Conservation (phyloP, 2,888 invertebrate species). For the Calliscelio sp. region DNA sequence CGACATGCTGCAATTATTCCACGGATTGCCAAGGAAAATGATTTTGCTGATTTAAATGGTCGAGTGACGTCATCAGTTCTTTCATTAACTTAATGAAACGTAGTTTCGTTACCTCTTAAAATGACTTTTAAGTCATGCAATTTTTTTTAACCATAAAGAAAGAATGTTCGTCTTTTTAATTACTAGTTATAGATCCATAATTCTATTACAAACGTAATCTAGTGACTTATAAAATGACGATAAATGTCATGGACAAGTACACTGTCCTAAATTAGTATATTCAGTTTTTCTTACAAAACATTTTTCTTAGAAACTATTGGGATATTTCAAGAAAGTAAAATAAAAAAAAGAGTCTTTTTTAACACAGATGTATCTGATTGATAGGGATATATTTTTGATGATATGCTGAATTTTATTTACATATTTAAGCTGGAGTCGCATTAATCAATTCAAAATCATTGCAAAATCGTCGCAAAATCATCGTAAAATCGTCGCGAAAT, state of each 20-base stretch:
- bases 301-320: too few species aligned
- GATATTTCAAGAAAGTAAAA: too few species aligned
- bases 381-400: too few species aligned
- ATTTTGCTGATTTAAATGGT: constrained; percentile 33
- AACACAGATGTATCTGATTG: too few species aligned
- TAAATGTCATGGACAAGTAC: too few species aligned
- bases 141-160: constrained; percentile 1
- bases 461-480: too few species aligned
- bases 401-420: too few species aligned
- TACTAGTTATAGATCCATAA: background rate
- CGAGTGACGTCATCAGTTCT: constrained; percentile 29
- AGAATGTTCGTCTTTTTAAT: constrained; percentile 6
- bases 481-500: background rate
- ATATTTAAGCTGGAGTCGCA: background rate
- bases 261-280: too few species aligned
- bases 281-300: too few species aligned
- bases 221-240: too few species aligned
- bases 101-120: constrained; percentile 21
- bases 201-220: background rate
- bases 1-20: constrained; percentile 45
- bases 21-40: constrained; percentile 31
- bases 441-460: background rate
- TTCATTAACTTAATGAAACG: constrained; percentile 41
- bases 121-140: constrained; percentile 5
- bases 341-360: too few species aligned